phyloP scores from a whole-genome alignment of 1,140 invertebrate genomes.

The Glossosoma conforme region DNA sequence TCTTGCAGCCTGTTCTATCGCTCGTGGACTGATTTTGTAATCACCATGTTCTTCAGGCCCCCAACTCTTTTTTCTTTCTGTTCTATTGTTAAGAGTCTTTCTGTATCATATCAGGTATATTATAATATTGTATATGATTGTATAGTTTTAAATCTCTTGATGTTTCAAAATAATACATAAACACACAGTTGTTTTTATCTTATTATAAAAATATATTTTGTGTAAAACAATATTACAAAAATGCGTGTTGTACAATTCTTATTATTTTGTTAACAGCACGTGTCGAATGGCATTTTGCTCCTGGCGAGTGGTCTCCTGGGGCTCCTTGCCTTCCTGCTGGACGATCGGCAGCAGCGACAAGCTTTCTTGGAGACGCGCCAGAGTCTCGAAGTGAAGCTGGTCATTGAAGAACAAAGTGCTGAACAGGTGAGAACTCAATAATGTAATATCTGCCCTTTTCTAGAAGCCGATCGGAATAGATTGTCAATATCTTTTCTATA shows the following conservation, averaged over 20 bases:
- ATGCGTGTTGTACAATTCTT: not conserved
- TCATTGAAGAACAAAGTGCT: conserved; percentile 88
- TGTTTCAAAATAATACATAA: not conserved
- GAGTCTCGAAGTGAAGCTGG: conserved; percentile 84
- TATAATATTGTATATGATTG: too few species aligned
- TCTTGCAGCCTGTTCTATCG: too few species aligned
- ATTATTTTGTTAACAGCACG: conserved; percentile 52
- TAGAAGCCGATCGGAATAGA: too few species aligned
- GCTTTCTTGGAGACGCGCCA: conserved; percentile 89
- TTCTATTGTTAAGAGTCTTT: too few species aligned
- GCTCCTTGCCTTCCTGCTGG: conserved; percentile 71
- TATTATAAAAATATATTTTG: not conserved
- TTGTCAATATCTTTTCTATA: too few species aligned
- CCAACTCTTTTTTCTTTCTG: too few species aligned
- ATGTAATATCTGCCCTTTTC: too few species aligned
- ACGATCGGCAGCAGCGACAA: conserved; percentile 78
- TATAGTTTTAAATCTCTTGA: too few species aligned
- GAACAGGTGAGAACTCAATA: conserved; percentile 85
- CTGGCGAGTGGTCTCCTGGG: conserved; percentile 69
- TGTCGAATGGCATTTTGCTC: conserved; percentile 65
- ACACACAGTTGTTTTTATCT: conserved; percentile 3
- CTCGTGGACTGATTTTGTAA: too few species aligned
- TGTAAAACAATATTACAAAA: not conserved
- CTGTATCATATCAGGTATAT: too few species aligned
- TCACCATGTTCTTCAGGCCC: too few species aligned